phyloP scores from a whole-genome alignment of 2,888 invertebrate species.

The Myopa tessellatipennis region DNA sequence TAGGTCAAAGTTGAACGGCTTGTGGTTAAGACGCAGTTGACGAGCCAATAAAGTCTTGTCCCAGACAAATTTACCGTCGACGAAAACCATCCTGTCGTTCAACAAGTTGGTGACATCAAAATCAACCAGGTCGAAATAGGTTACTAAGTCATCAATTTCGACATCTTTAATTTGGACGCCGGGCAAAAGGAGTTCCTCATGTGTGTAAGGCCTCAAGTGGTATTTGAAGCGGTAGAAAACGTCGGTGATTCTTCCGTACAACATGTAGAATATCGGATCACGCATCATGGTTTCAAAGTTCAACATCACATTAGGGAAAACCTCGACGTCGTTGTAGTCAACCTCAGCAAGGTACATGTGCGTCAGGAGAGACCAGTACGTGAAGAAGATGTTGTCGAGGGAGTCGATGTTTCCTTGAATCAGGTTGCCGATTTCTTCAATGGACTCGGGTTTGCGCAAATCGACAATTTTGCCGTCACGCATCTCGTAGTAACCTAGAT shows the following conservation, averaged over 20 bases:
- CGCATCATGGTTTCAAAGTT: constrained; percentile 75
- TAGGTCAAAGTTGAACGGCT: constrained; percentile 73
- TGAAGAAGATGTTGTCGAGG: constrained; percentile 53
- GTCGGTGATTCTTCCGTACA: constrained; percentile 73
- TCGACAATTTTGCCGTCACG: constrained; percentile 52
- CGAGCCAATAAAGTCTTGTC: constrained; percentile 69
- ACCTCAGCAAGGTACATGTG: constrained; percentile 49
- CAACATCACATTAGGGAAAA: constrained; percentile 73
- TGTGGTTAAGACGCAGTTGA: constrained; percentile 77
- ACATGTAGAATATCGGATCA: constrained; percentile 78
- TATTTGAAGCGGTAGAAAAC: constrained; percentile 73
- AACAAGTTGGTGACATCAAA: constrained; percentile 70
- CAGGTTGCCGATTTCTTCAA: constrained; percentile 71
- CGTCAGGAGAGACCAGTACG: constrained; percentile 50
- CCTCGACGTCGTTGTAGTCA: constrained; percentile 48
- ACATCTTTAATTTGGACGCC: constrained; percentile 74
- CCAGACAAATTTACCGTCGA: constrained; percentile 62
- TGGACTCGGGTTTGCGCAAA: constrained; percentile 64
- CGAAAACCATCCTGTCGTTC: constrained; percentile 53
- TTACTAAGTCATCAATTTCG: constrained; percentile 74
- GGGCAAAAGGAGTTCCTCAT: constrained; percentile 72
- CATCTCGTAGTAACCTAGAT: constrained; percentile 65
- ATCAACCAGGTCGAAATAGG: constrained; percentile 76
- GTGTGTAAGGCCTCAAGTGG: constrained; percentile 72
- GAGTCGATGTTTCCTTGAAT: constrained; percentile 70